Evolutionary conservation across 2,113 vertebrate genomes (phyloP).

Genomic region (Menidia beryllina): DNA sequence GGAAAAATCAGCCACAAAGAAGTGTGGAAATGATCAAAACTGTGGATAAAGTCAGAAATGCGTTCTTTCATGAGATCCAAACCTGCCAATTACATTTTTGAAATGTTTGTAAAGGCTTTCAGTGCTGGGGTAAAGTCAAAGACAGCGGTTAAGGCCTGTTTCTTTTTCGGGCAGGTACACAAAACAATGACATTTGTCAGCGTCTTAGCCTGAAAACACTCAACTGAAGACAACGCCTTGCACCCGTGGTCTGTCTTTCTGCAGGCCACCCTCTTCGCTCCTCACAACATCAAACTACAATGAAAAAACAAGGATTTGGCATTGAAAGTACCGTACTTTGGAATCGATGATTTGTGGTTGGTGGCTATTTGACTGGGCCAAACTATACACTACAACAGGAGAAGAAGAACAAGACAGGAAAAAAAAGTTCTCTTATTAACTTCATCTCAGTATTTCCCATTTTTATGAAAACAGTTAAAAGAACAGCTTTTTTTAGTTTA

Average conservation of each 20-base stretch:
- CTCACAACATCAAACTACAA: slow-evolving; percentile 48
- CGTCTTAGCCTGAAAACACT: slow-evolving; percentile 12
- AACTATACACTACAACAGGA: slow-evolving; percentile 59
- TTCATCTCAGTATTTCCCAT: too few relatives aligned
- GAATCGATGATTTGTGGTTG: slow-evolving; percentile 63
- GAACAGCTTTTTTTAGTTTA: too few relatives aligned
- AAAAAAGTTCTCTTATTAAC: slow-evolving; percentile 56
- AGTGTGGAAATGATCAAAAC: slow-evolving; percentile 32
- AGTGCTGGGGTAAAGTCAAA: slow-evolving; percentile 13
- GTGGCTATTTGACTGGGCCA: slow-evolving; percentile 49
- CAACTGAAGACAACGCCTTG: slow-evolving; percentile 37
- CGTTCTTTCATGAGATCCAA: background rate
- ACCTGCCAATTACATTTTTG: slow-evolving; percentile 13
- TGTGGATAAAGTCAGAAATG: slow-evolving; percentile 19
- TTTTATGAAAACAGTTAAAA: background rate
- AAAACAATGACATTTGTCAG: slow-evolving; percentile 22
- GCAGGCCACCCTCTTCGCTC: slow-evolving; percentile 31
- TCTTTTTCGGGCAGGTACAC: background rate
- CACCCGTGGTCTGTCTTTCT: slow-evolving; percentile 45
- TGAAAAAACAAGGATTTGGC: slow-evolving; percentile 64
- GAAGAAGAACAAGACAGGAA: slow-evolving; percentile 35
- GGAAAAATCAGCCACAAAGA: slow-evolving; percentile 15
- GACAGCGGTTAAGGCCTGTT: background rate
- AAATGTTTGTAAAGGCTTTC: slow-evolving; percentile 24
- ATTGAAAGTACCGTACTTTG: slow-evolving; percentile 28